Evolutionary conservation across 1,140 invertebrate species (phyloP).

Genomic region (Ptiloglossa arizonensis): DNA sequence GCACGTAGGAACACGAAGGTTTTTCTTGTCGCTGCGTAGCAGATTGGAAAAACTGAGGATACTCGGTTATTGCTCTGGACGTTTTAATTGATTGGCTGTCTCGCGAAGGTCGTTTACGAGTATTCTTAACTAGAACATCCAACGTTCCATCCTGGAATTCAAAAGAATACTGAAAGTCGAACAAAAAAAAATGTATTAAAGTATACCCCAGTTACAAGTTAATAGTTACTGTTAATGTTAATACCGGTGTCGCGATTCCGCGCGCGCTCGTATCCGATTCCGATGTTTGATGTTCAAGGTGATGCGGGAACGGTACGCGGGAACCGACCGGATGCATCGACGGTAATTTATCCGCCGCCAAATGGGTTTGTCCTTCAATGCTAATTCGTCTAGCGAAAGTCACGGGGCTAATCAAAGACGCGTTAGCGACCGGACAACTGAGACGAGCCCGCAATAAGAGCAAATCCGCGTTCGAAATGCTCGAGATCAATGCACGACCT

Average conservation of each 20-base stretch:
- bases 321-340: constrained; percentile 55
- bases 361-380: constrained; percentile 58
- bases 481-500: constrained; percentile 57
- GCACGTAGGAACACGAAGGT: too few relatives aligned
- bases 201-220: too few relatives aligned
- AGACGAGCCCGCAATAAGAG: constrained; percentile 2
- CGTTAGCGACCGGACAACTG: constrained; percentile 16
- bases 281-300: constrained; percentile 53
- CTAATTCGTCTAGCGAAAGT: constrained; percentile 61
- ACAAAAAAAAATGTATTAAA: too few relatives aligned
- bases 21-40: too few relatives aligned
- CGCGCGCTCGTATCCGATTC: constrained; percentile 39
- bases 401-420: constrained; percentile 34
- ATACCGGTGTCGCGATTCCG: neutral
- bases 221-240: too few relatives aligned
- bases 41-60: too few relatives aligned
- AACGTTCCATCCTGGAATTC: too few relatives aligned
- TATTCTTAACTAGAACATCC: too few relatives aligned
- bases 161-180: too few relatives aligned
- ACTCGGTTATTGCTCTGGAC: too few relatives aligned
- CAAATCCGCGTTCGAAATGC: neutral
- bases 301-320: constrained; percentile 33
- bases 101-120: too few relatives aligned
- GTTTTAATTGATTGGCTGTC: too few relatives aligned
- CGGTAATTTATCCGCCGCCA: constrained; percentile 54